Percentiles rank a stretch among this genome's conserved stretches.
Conservation (phyloP, 2,888 invertebrate genomes). For the Drosophila koepferae region DNA sequence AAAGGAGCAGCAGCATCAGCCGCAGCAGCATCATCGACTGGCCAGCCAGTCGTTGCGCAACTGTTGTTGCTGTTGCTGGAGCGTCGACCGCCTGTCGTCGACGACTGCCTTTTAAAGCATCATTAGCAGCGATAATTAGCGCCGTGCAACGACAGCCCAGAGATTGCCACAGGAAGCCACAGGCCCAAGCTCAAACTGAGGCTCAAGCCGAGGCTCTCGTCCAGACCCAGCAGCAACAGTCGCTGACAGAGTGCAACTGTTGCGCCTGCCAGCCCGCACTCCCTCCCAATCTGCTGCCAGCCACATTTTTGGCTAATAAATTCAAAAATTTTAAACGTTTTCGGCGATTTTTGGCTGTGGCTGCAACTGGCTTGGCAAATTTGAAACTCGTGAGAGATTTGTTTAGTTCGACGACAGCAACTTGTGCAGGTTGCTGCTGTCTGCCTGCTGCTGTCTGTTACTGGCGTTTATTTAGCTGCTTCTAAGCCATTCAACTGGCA, state of each 20-base stretch:
- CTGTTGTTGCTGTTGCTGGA: slow-evolving; percentile 43
- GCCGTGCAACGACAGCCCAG: slow-evolving; percentile 76
- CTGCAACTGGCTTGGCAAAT: slow-evolving; percentile 65
- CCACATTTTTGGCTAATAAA: slow-evolving; percentile 75
- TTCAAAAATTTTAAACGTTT: slow-evolving; percentile 78
- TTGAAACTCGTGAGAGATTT: slow-evolving; percentile 82
- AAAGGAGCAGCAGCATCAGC: slow-evolving; percentile 63
- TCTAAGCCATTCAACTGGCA: slow-evolving; percentile 35
- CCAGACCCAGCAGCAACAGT: slow-evolving; percentile 31
- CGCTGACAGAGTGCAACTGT: slow-evolving; percentile 41
- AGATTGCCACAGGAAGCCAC: slow-evolving; percentile 62
- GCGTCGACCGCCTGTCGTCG: slow-evolving; percentile 72
- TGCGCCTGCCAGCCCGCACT: background rate
- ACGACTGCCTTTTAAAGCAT: slow-evolving; percentile 82
- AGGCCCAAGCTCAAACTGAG: slow-evolving; percentile 19
- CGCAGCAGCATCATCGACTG: slow-evolving; percentile 33
- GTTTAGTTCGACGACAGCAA: slow-evolving; percentile 46
- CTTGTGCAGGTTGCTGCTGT: slow-evolving; percentile 35
- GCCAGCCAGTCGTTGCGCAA: slow-evolving; percentile 59
- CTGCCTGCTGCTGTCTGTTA: slow-evolving; percentile 5
- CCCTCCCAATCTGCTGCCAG: slow-evolving; percentile 15
- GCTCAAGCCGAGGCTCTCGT: slow-evolving; percentile 24
- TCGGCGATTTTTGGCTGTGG: slow-evolving; percentile 54
- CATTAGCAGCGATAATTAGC: slow-evolving; percentile 82
- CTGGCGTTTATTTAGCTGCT: slow-evolving; percentile 24